Evolutionary conservation across 2,113 vertebrate genomes (phyloP).

Genomic region (Psephotus haematonotus): DNA sequence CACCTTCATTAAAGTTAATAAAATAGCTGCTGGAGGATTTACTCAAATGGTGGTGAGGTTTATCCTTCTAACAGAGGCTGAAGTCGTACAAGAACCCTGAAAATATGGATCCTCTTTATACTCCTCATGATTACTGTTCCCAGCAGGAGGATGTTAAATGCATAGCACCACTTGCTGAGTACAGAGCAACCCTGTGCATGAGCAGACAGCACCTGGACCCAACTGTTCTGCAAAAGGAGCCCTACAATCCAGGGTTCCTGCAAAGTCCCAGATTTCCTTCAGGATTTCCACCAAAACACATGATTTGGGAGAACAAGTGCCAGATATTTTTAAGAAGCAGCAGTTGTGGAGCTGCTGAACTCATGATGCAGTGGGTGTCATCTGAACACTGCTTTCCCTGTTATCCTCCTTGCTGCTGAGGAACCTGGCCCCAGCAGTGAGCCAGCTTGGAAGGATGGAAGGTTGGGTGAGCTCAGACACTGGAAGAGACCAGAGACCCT

Average conservation of each 20-base stretch:
- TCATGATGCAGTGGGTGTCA: not conserved
- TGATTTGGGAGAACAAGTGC: not conserved
- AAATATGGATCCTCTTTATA: not conserved
- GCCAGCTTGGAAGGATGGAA: not conserved
- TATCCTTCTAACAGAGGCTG: not conserved
- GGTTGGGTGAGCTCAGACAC: not conserved
- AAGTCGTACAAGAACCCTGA: not conserved
- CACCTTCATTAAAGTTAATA: not conserved
- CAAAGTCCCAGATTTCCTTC: not conserved
- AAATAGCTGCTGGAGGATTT: not conserved
- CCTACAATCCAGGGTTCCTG: not conserved
- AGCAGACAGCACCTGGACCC: not conserved
- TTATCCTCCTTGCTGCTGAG: accelerated
- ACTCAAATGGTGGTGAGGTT: not conserved
- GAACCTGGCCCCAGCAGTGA: not conserved
- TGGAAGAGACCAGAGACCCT: not conserved
- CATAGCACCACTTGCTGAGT: not conserved
- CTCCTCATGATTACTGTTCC: not conserved
- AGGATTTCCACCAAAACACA: not conserved
- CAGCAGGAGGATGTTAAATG: not conserved
- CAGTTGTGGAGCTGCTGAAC: not conserved
- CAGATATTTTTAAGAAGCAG: not conserved
- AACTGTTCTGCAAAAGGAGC: not conserved
- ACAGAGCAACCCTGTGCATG: not conserved
- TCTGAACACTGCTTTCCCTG: not conserved